Conservation (phyloP, 2,113 vertebrate genomes). For the Plectropomus leopardus region DNA sequence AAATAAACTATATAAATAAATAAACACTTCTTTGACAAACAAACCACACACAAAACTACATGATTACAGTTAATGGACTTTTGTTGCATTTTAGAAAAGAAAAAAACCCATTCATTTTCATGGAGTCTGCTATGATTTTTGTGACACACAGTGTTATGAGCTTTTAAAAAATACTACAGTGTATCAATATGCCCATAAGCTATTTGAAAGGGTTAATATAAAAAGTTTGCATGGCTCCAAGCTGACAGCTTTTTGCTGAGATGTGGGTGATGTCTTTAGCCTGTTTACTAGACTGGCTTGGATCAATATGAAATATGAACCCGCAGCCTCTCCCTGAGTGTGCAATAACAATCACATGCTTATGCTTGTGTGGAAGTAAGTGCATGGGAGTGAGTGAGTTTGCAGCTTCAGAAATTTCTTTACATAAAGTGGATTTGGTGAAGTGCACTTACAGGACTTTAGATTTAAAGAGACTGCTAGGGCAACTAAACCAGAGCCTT, state of each 20-base stretch:
- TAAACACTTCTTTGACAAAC: too few relatives aligned
- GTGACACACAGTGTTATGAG: background rate
- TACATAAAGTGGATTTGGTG: background rate
- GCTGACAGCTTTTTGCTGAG: background rate
- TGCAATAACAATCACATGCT: conserved; percentile 56
- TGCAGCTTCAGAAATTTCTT: background rate
- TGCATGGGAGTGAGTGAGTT: background rate
- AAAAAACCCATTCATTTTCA: too few relatives aligned
- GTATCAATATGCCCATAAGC: background rate
- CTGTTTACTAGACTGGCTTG: conserved; percentile 15
- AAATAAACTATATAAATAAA: too few relatives aligned
- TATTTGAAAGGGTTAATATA: background rate
- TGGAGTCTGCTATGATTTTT: background rate
- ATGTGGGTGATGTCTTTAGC: background rate
- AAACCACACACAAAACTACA: too few relatives aligned
- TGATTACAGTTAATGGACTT: too few relatives aligned
- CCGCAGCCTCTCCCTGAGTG: conserved; percentile 22
- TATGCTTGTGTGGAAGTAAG: conserved; percentile 24
- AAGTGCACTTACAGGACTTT: background rate
- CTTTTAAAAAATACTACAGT: background rate
- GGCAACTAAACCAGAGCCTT: background rate
- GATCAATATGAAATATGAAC: conserved; percentile 73
- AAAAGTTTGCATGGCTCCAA: background rate
- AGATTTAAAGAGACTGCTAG: too few relatives aligned
- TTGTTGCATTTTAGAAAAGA: too few relatives aligned